These are phyloP conservation scores for Campylomormyrus numenius DNA, from an alignment of 2,113 vertebrate genomes.

Conservation along the genomic window DNA sequence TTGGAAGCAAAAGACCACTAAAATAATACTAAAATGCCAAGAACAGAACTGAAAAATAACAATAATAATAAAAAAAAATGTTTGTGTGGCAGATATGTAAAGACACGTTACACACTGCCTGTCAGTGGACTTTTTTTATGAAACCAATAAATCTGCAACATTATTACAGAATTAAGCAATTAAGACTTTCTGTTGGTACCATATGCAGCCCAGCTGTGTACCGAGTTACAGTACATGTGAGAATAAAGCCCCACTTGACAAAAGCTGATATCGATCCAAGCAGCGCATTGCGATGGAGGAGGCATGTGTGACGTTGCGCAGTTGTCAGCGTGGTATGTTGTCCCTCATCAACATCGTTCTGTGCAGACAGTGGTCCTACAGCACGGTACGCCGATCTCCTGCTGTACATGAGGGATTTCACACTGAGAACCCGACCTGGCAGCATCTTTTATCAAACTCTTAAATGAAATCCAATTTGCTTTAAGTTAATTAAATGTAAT, in stretches of 20 bases:
- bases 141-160: not conserved
- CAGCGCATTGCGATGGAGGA: not conserved
- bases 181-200: not conserved
- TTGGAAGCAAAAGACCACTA: not conserved
- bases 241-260: too few relatives aligned
- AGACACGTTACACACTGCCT: not conserved
- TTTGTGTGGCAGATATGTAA: not conserved
- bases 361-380: not conserved
- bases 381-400: not conserved
- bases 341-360: not conserved
- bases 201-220: not conserved
- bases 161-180: not conserved
- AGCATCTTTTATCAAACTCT: not conserved
- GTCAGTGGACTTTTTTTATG: not conserved
- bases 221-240: not conserved
- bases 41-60: not conserved
- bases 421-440: not conserved
- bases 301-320: not conserved
- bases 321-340: not conserved
- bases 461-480: not conserved
- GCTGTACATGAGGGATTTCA: not conserved
- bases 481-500: slow-evolving; percentile 8
- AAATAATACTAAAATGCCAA: not conserved
- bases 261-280: not conserved
- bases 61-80: not conserved